Evolutionary conservation across 2,113 vertebrate species (phyloP), one percentile per base, ranked within the genome.

Genomic region (Callopanchax toddi): DNA sequence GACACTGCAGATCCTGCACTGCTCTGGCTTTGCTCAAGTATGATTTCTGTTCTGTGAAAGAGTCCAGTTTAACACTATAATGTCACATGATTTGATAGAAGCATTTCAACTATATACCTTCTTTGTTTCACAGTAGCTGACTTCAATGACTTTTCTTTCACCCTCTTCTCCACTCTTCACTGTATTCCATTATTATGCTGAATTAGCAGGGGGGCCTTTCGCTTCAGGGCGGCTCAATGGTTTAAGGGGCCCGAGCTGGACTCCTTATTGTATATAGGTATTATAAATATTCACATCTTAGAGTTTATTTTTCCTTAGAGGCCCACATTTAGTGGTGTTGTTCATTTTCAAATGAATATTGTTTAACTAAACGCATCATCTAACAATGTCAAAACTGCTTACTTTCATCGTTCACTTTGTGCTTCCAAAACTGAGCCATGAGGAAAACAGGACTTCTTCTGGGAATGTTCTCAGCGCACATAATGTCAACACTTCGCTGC

Each of bases 231-330:
- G 20, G 13, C 36, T 60, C 44, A 60, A 53, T 43, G n/a, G 17
- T 58, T 46, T 17, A 40, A 37, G 65, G 53, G 58, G 21, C 48
- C 43, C 39, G 18, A 68, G 26, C 42, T 50, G 39, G 25, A 63
- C 13, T 36, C 56, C 46, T n/a, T 32, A 49, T 49, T 52, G 29
- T 60, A 34, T 37, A 32, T 8, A 40, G 40, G 60, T 60, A 53
- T 73, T 62, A 48, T 45, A 72, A 58, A 76, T 56, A 77, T 62
- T 66, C 53, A 58, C 39, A 44, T 40, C 42, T 54, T 32, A 32
- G 16, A 67, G 46, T 26, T 60, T 26, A 20, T 50, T 20, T 46
- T 18, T 4, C 40, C 12, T 15, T 8, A 11, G 22, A 32, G 23
- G n/a, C 26, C 32, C 25, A 45, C 10, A 45, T 32, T 32, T 32